Evolutionary conservation across 1,140 invertebrate species (phyloP).

Genomic region (Acyrthosiphon pisum): DNA sequence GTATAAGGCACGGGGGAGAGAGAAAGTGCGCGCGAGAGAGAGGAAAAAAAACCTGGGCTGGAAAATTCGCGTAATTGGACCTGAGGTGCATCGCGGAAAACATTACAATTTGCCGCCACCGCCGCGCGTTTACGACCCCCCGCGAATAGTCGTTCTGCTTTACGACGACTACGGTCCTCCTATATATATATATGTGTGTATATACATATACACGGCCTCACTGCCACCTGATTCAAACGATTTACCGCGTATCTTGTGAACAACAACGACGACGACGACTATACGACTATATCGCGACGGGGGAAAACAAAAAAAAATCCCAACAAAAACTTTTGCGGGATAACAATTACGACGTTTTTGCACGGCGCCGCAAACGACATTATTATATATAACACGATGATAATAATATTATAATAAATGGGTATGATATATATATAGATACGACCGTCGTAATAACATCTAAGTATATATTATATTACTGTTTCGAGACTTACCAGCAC

Average conservation of each 20-base stretch:
- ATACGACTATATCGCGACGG: conserved; percentile 4
- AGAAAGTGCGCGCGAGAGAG: neutral
- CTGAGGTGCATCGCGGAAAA: conserved; percentile 51
- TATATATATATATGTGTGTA: neutral
- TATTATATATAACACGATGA: neutral
- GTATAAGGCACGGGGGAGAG: neutral
- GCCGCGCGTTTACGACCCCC: conserved; percentile 45
- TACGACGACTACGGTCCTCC: neutral
- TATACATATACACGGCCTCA: neutral
- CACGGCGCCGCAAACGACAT: neutral
- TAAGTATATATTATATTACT: no score
- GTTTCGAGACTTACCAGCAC: conserved; percentile 81
- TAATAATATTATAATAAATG: neutral
- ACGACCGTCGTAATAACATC: neutral
- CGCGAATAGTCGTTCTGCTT: conserved; percentile 41
- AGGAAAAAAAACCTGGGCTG: conserved; percentile 22
- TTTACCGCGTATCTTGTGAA: conserved; percentile 34
- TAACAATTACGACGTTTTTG: conserved; percentile 10
- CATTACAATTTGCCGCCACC: conserved; percentile 50
- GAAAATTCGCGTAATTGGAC: conserved; percentile 53
- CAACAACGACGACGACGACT: neutral
- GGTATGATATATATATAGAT: neutral
- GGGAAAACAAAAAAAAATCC: neutral
- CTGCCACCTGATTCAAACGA: neutral
- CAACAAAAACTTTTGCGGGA: neutral